Conservation (phyloP, 2,113 vertebrate species). For the Halichoerus grypus region DNA sequence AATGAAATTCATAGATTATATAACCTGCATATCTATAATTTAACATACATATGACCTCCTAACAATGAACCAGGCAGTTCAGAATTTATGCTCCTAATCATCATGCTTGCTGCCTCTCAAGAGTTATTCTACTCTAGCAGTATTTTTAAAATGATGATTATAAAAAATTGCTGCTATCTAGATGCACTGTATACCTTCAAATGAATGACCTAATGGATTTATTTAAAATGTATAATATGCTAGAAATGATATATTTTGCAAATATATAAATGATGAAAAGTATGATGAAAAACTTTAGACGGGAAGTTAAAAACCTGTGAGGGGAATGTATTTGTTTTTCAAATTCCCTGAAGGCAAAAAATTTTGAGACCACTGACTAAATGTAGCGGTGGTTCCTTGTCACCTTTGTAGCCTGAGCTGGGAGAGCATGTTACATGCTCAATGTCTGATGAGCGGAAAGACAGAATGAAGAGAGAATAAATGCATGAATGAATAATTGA, state of each 20-base stretch:
- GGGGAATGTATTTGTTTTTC: not conserved
- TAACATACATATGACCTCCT: not conserved
- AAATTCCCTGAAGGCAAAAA: not conserved
- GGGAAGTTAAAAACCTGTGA: not conserved
- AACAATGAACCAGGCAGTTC: not conserved
- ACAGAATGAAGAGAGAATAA: constrained; percentile 4
- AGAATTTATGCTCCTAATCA: not conserved
- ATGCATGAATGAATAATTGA: constrained; percentile 52
- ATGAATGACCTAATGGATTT: not conserved
- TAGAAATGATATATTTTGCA: not conserved
- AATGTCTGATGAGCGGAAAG: not conserved
- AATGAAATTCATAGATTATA: not conserved
- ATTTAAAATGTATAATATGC: not conserved
- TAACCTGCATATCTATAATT: not conserved
- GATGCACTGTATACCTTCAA: not conserved
- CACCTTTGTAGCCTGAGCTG: not conserved
- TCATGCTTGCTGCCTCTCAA: not conserved
- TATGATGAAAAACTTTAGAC: not conserved
- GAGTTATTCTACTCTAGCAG: not conserved
- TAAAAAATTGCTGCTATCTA: not conserved
- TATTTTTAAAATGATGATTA: not conserved
- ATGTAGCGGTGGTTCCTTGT: not conserved
- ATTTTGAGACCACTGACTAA: not conserved
- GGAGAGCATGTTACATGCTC: not conserved
- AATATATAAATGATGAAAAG: not conserved